Evolutionary conservation across 2,888 invertebrate genomes (phyloP), one percentile per base, ranked within the genome.

Genomic region (Heliconius cydno): DNA sequence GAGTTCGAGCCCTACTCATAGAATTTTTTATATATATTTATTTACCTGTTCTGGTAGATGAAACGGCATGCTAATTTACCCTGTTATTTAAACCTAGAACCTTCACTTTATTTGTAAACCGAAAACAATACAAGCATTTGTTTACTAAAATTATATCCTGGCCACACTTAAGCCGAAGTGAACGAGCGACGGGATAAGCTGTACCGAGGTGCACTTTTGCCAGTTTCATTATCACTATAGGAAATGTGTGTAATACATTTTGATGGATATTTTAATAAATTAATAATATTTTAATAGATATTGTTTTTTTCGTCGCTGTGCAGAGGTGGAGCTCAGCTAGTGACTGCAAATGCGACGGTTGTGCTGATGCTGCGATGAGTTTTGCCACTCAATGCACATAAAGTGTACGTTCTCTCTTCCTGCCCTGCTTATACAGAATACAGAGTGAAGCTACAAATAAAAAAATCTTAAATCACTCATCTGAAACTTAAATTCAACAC

Each of bases 111-210:
- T 9, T 68, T 66, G 13, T 66, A 30, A 30, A 15, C 4, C 19
- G 28, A 46, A 70, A 71, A 71, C 22, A 72, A 30, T 72, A 72
- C n/a, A 72, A 72, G 7, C 7, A 19, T 57, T 72, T 30, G 30
- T 30, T 57, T 10, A 52, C 46, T 2, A 38, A 28, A 34, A 19
- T 66, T 38, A 57, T 57, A 74, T 46, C 46, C 52, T 77, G 77
- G 80, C 80, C 74, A 63, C 74, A 80, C 74, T 63, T 75, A 80
- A 80, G 80, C 77, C 28, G 70, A 46, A 68, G 72, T n/a, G 46
- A 73, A 65, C 68, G 63, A 63, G 25, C 41, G 80, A 70, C 65
- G 70, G 77, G 68, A 74, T 80, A 77, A 80, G 74, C 80, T 19
- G 70, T 60, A 70, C 77, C 34, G 46, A 63, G 63, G 60, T 34